Evolutionary conservation across 1,140 invertebrate genomes (phyloP), one percentile per base, ranked within the genome.

Genomic region (Phymastichus coffea): DNA sequence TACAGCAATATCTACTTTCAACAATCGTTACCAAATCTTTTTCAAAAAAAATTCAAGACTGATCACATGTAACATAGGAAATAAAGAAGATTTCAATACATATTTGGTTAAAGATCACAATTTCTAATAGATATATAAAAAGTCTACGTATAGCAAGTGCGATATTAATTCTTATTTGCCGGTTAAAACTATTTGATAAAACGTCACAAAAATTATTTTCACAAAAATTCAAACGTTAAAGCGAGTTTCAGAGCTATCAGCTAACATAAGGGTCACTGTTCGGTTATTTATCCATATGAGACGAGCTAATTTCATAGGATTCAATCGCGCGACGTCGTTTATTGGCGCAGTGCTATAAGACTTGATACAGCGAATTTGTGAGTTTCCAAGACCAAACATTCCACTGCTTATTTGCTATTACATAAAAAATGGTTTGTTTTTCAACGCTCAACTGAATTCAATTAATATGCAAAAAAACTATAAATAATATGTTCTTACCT

Each of bases 341-440:
- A 96, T 90, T 0, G 94, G 94, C 8, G 91, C 90, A 1, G 93
- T 95, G 66, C 90, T 94, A 79, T 94, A 96, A 30, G 94, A 94
- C 75, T 96, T 95, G 26, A 95, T 88, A 72, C 94, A 95, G 43
- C 91, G 86, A 1, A 93, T 95, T 77, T 95, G 93, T 2, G 92
- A 90, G 67, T 94, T 92, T 2, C 93, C 93, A 53, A 96, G 78
- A 4, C 93, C 93, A 78, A 97, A 95, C 88, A 95, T 93, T 41
- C 92, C 91, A 23, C 86, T 86, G 14, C 85, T 87, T 23, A 85
- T 87, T 84, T 87, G 78, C 76, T 80, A 57, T 59, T 33, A 8
- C 14, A 26, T 55, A 20, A 68, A 63, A 63, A 63, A 59, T 66
- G 62, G 35, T 63, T 63, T 54, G 26, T n/a, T n/a, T n/a, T n/a